Base-by-base conservation (phyloP, 2,797 vertebrate genomes). In the Fistularia commersonii region DNA sequence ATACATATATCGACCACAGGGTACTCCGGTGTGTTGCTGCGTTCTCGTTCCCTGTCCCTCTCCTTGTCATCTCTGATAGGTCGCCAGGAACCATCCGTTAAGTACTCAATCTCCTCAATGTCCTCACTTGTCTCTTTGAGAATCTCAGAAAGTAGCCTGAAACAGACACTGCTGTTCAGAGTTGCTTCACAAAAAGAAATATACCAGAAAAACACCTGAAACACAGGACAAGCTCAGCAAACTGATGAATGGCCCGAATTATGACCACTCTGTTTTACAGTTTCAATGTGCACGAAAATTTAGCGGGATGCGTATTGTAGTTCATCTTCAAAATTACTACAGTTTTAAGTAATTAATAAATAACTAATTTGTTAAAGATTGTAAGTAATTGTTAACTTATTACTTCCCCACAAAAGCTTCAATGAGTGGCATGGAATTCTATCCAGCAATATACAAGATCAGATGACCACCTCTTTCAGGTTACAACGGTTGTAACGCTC, bases 31-130 rank as follows among this genome's bases (percentile, higher is more conserved):
- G 96, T 95, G 90, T 90, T 91, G 87, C 95, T 98, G 54, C 91
- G 85, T 57, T 93, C 91, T 56, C 94, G 87, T 80, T 99, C 96
- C 56, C 85, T 63, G 51, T 99, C 96, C 60, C 83, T 76, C 51
- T 92, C 90, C 70, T 95, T 96, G 5, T 99, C 97, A 0, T 95
- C 93, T 32, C 91, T 90, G 85, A 98, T 95, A 1, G 97, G 94
- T 80, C 90, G 91, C 97, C 97, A 99, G 8, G 96, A 97, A 13
- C 97, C 97, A 1, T 99, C 97, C 5, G 93, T 96, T 80, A 98
- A 77, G 85, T 94, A 99, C 66, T 99, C 96, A 0, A 99, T 98
- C 80, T 99, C 97, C 32, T 98, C 96, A 0, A 95, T 93, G 1
- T 97, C 97, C 74, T 97, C 93, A 15, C 57, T 80, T 0, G 96